Conservation (phyloP, 2,888 invertebrate species). For the Eulithis testata region DNA sequence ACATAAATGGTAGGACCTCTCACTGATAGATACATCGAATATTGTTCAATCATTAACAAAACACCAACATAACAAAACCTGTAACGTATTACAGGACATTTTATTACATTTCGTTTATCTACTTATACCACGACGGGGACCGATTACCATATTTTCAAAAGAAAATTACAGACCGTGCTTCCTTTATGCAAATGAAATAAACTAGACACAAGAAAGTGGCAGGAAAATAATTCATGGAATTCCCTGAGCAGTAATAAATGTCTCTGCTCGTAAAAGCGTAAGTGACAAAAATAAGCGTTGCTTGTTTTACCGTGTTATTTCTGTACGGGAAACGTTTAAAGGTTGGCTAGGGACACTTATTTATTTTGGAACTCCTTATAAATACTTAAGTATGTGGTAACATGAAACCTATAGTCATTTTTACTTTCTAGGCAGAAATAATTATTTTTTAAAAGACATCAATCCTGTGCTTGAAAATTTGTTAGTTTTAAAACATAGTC, state of each 20-base stretch:
- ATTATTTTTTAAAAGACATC: no score
- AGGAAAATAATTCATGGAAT: constrained; percentile 12
- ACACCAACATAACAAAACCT: neutral
- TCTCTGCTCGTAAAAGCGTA: neutral
- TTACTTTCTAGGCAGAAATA: no score
- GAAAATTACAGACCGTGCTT: constrained; percentile 17
- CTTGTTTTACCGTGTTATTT: neutral
- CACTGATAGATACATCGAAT: neutral
- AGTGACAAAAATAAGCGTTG: constrained; percentile 11
- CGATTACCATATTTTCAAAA: constrained; percentile 18
- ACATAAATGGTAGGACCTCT: no score
- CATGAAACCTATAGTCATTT: no score
- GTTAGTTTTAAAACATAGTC: no score
- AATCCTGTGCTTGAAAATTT: no score
- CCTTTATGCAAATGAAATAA: constrained; percentile 15
- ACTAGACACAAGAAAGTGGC: constrained; percentile 17
- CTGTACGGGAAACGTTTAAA: neutral
- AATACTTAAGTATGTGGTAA: neutral
- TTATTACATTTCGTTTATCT: constrained; percentile 5
- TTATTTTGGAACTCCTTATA: neutral
- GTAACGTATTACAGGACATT: neutral
- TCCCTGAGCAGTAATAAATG: constrained; percentile 10
- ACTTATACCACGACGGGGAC: neutral
- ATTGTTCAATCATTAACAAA: neutral
- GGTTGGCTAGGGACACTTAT: neutral